Evolutionary conservation across 1,140 invertebrate species (phyloP).

Genomic region (Cyclina sinensis): DNA sequence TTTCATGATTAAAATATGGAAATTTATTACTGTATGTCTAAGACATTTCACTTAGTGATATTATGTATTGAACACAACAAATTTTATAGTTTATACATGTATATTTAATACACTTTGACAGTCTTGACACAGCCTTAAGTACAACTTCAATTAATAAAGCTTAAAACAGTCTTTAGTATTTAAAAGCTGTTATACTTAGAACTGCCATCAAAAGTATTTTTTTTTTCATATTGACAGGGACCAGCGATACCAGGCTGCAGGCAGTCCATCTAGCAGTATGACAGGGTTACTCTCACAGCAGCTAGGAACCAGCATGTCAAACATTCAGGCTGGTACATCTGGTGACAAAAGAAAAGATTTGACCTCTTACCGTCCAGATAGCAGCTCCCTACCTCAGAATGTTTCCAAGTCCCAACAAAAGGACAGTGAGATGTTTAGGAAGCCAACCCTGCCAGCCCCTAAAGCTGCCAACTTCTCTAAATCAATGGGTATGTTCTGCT

Average conservation of each 20-base stretch:
- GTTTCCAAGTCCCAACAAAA: neutral
- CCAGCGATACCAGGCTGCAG: neutral
- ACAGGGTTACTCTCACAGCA: neutral
- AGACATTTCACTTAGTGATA: too few species aligned
- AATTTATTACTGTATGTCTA: too few species aligned
- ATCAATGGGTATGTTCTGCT: slow-evolving; percentile 43
- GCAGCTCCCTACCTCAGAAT: neutral
- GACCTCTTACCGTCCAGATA: neutral
- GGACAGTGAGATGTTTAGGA: slow-evolving; percentile 53
- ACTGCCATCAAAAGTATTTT: too few species aligned
- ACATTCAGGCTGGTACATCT: neutral
- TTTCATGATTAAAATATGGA: too few species aligned
- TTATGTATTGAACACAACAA: too few species aligned
- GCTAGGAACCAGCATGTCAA: neutral
- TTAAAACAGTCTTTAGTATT: too few species aligned
- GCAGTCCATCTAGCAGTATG: neutral
- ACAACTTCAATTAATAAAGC: too few species aligned
- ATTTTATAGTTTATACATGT: too few species aligned
- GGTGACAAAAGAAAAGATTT: neutral
- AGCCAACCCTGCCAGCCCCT: slow-evolving; percentile 56
- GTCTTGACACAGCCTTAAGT: too few species aligned
- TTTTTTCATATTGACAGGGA: neutral
- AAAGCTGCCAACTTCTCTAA: slow-evolving; percentile 57
- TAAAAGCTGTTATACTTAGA: too few species aligned
- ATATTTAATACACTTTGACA: too few species aligned